A percentile compares a stretch with the other conserved stretches of the same genome.
Conservation (phyloP, 1,140 invertebrate species). For the Bombus fervidus region DNA sequence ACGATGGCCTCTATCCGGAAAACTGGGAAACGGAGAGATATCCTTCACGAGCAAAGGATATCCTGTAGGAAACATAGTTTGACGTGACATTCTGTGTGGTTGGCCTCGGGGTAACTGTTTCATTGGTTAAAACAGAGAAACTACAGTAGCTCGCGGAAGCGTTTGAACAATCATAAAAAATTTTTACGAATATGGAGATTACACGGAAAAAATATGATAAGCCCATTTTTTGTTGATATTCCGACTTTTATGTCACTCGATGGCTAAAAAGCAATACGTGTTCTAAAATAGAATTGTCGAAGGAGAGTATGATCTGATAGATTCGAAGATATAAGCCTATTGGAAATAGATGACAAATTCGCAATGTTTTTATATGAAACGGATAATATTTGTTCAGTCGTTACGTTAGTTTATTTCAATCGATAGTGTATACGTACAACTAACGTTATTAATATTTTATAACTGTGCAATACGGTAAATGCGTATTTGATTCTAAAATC, state of each 20-base stretch:
- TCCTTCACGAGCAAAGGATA: not conserved
- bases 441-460: not conserved
- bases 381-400: not conserved
- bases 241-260: fast-evolving
- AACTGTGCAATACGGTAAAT: too few species aligned
- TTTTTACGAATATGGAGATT: not conserved
- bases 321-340: too few species aligned
- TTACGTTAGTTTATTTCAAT: not conserved
- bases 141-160: not conserved
- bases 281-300: not conserved
- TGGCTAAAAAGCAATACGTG: not conserved
- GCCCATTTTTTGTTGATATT: not conserved
- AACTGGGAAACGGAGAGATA: conserved; percentile 1
- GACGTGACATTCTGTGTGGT: not conserved
- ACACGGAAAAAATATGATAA: not conserved
- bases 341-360: not conserved
- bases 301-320: too few species aligned
- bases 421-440: too few species aligned
- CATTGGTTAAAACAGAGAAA: not conserved
- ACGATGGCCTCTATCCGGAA: conserved; percentile 14
- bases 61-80: not conserved
- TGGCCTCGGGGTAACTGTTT: not conserved
- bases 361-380: not conserved
- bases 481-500: too few species aligned
- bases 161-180: not conserved